Conservation (phyloP, 2,888 invertebrate genomes). For the Daptonema setosum region DNA sequence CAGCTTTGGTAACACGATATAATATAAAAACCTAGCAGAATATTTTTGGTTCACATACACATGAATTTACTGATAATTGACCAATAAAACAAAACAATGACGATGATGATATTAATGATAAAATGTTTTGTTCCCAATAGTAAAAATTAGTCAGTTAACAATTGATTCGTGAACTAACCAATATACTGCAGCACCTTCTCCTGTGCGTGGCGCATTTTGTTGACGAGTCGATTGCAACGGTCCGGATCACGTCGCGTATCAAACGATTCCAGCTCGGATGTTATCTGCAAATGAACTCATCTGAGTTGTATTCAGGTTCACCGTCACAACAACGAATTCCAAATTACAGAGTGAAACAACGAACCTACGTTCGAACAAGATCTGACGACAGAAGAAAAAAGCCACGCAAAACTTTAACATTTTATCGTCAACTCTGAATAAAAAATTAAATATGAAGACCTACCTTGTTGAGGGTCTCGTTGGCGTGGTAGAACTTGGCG, state of each 20-base stretch:
- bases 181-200: constrained; percentile 26
- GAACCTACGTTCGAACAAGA: not conserved
- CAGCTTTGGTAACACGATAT: no score
- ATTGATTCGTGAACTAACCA: no score
- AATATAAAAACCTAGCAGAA: no score
- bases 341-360: not conserved
- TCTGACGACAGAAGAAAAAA: not conserved
- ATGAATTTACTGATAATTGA: no score
- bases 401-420: constrained; percentile 56
- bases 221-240: constrained; percentile 77
- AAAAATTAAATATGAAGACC: no score
- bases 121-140: no score
- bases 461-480: constrained; percentile 85
- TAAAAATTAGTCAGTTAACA: no score
- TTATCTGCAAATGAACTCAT: constrained; percentile 8
- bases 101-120: no score
- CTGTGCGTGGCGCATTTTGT: constrained; percentile 76
- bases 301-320: not conserved
- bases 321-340: not conserved
- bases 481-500: constrained; percentile 91
- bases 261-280: constrained; percentile 82
- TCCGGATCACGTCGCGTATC: constrained; percentile 97
- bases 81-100: not conserved
- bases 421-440: no score
- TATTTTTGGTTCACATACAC: no score